Evolutionary conservation across 2,113 vertebrate genomes (phyloP).

Genomic region (Stigmatopora nigra): DNA sequence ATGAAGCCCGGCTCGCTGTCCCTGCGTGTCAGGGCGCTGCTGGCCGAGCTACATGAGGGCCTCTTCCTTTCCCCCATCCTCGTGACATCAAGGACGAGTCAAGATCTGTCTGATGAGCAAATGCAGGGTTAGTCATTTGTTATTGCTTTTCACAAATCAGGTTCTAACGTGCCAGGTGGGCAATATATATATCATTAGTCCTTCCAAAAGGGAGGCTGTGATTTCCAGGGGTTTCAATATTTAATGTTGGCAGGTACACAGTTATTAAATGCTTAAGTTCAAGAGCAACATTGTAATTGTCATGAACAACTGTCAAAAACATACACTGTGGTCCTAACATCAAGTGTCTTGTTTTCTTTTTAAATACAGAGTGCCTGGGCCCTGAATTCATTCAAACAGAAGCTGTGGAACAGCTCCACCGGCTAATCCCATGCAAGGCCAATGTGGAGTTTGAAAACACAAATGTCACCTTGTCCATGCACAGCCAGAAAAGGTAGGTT

Average conservation of each 20-base stretch:
- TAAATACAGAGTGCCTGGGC: conserved; percentile 50
- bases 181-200: neutral
- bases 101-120: conserved; percentile 38
- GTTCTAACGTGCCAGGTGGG: neutral
- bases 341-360: neutral
- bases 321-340: neutral
- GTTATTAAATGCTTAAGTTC: too few species aligned
- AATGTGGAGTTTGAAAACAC: conserved; percentile 87
- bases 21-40: conserved; percentile 72
- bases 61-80: conserved; percentile 82
- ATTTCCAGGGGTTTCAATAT: too few species aligned
- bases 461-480: conserved; percentile 87
- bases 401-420: conserved; percentile 71
- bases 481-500: conserved; percentile 89
- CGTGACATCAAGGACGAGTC: conserved; percentile 14
- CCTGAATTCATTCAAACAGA: conserved; percentile 58
- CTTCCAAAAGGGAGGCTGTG: too few species aligned
- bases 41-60: conserved; percentile 88
- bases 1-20: conserved; percentile 68
- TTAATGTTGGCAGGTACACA: too few species aligned
- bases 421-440: conserved; percentile 75
- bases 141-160: neutral
- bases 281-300: neutral
- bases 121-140: neutral
- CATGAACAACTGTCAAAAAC: neutral